phyloP scores from a whole-genome alignment of 1,140 invertebrate genomes.

The Aplysia californica region DNA sequence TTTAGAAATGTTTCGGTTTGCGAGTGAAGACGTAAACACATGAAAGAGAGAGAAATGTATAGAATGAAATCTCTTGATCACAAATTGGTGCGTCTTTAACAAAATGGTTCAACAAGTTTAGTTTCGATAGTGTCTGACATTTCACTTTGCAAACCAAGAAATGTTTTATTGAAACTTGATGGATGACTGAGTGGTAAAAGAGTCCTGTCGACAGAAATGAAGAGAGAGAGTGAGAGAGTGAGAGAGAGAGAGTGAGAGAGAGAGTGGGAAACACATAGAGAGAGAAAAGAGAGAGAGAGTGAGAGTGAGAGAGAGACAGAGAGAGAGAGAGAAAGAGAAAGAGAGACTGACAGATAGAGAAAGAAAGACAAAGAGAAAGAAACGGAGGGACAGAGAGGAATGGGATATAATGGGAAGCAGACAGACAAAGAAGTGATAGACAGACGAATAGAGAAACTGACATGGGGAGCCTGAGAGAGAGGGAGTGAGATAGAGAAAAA shows the following conservation, averaged over 20 bases:
- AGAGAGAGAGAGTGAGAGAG: constrained; percentile 11
- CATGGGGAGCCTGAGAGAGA: not conserved
- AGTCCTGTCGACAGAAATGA: no score
- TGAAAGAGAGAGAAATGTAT: no score
- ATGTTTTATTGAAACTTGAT: no score
- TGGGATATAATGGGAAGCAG: not conserved
- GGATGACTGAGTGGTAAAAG: no score
- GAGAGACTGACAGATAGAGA: constrained; percentile 1
- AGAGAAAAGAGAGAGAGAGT: not conserved
- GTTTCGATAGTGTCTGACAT: no score
- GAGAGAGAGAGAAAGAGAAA: not conserved
- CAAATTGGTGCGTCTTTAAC: no score
- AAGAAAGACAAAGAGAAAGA: constrained; percentile 4
- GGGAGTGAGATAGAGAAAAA: not conserved
- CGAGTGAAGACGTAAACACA: no score
- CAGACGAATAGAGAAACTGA: not conserved
- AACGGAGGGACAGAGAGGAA: not conserved
- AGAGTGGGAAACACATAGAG: not conserved
- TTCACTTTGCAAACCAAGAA: no score
- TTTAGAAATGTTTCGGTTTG: no score
- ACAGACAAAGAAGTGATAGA: not conserved
- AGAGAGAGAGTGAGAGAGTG: constrained; percentile 3
- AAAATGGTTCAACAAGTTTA: no score
- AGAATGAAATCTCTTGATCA: no score
- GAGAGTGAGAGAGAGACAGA: not conserved